Conservation (phyloP, 2,888 invertebrate genomes). For the Thera obeliscata region DNA sequence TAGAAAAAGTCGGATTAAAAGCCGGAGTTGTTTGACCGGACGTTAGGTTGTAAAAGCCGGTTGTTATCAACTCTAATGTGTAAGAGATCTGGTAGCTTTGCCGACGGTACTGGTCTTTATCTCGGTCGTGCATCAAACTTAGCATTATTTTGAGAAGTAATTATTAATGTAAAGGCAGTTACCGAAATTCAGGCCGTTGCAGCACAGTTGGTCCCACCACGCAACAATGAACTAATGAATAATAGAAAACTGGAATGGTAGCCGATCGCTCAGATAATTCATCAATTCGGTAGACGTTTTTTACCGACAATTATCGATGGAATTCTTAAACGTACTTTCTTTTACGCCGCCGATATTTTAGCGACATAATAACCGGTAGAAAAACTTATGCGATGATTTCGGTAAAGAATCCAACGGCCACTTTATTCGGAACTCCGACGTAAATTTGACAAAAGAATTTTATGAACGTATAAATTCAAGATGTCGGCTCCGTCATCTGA, state of each 20-base stretch:
- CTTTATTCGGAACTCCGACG: slow-evolving; percentile 72
- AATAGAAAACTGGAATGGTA: slow-evolving; percentile 77
- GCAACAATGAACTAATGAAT: slow-evolving; percentile 77
- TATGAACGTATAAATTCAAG: slow-evolving; percentile 81
- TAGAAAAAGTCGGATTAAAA: slow-evolving; percentile 4
- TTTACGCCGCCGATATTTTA: slow-evolving; percentile 29
- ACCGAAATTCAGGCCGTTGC: slow-evolving; percentile 80
- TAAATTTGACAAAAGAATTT: slow-evolving; percentile 84
- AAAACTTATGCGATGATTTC: slow-evolving; percentile 74
- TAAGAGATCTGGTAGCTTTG: slow-evolving; percentile 46
- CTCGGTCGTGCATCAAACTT: slow-evolving; percentile 78
- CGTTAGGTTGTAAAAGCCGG: neutral
- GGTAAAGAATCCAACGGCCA: slow-evolving; percentile 71
- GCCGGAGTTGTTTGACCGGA: slow-evolving; percentile 1
- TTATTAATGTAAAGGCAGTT: slow-evolving; percentile 80
- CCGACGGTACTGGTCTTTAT: slow-evolving; percentile 64
- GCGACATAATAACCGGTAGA: slow-evolving; percentile 70
- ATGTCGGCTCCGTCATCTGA: slow-evolving; percentile 61
- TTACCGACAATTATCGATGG: slow-evolving; percentile 69
- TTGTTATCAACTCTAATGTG: slow-evolving; percentile 24
- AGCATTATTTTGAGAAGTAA: slow-evolving; percentile 84
- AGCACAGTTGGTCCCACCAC: slow-evolving; percentile 58
- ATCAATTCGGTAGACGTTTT: slow-evolving; percentile 70
- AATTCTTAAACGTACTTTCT: slow-evolving; percentile 56
- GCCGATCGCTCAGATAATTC: slow-evolving; percentile 76